A percentile compares a stretch with the other conserved stretches of the same genome.
phyloP scores from a whole-genome alignment of 2,797 vertebrate species.

The Myotis pilosus region DNA sequence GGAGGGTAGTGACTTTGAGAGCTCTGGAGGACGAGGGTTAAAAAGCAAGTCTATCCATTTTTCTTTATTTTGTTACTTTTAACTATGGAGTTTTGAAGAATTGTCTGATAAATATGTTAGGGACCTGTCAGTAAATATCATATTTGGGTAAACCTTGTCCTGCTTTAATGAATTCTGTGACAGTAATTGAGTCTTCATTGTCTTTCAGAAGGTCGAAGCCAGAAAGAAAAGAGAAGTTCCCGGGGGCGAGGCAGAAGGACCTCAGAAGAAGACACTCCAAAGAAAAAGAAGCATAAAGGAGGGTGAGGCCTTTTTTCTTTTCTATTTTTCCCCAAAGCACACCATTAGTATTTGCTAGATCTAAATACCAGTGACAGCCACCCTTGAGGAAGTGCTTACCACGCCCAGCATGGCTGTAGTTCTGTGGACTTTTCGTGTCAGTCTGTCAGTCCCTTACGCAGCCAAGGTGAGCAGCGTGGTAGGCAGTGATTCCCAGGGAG shows the following conservation, averaged over 20 bases:
- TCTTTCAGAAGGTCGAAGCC: slow-evolving; percentile 83
- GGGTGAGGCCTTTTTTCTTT: slow-evolving; percentile 82
- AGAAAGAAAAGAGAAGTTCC: slow-evolving; percentile 93
- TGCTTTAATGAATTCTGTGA: neutral
- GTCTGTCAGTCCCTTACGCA: neutral
- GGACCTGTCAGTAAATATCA: neutral
- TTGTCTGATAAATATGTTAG: neutral
- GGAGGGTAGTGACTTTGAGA: slow-evolving; percentile 93
- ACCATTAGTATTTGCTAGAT: no score
- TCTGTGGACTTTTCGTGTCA: fast-evolving
- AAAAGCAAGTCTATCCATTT: slow-evolving; percentile 88
- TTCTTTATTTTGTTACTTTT: neutral
- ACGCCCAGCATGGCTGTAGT: fast-evolving
- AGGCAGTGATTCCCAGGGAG: no score
- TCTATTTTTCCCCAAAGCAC: neutral
- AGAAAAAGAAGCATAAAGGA: slow-evolving; percentile 95
- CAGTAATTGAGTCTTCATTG: neutral
- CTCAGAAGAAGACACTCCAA: slow-evolving; percentile 95
- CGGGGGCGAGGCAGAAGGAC: slow-evolving; percentile 90
- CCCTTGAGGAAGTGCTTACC: neutral
- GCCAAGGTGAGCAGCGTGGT: fast-evolving
- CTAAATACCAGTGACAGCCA: neutral
- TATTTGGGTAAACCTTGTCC: neutral
- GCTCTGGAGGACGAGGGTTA: slow-evolving; percentile 85
- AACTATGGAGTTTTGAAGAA: neutral